Base-by-base conservation (phyloP, 92 coral and sea anemone genomes). In the Phenganax stokvisi region DNA sequence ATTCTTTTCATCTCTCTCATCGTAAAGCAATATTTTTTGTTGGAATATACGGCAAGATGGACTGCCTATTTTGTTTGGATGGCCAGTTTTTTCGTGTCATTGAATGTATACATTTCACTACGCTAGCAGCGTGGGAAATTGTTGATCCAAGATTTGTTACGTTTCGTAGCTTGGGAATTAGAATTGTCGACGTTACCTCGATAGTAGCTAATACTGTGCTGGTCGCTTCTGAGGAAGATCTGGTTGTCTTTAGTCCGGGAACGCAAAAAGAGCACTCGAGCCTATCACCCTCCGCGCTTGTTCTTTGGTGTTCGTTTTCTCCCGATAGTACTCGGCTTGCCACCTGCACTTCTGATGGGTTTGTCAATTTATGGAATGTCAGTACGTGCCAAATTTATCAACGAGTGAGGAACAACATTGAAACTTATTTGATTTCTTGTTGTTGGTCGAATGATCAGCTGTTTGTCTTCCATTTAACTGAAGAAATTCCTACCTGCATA, bases 241-340 rank as follows among this genome's bases (percentile, higher is more conserved):
- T 67, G 12, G 3, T 67, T 67, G 72, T 67, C 51, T 67, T 67
- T 28, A 17, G 51, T 9, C 9, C 51, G 13, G 28, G 8, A 17
- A 67, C 52, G n/a, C 63, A 58, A 6, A 11, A 58, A 58, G 9
- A n/a, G 28, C 29, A 28, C 7, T 25, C 68, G 1, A 7, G 3
- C 13, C 30, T 25, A 16, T 10, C 6, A 28, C n/a, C 51, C 37
- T 53, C 72, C 0, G 37, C 72, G 13, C 51, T 12, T 2, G 51
- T 67, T 67, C 53, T 28, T 67, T 67, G 3, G 51, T 8, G 72
- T 67, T 67, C 72, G n/a, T 67, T 67, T 10, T 67, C 72, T 67
- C 72, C 72, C 28, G 51, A 6, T 15, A 28, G 37, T 51, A 28
- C n/a, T n/a, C n/a, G n/a, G n/a, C n/a, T n/a, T n/a, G n/a, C n/a